A percentile compares a stretch with the other conserved stretches of the same genome.
Conservation (phyloP, 2,797 vertebrate genomes). For the Crax fasciolata region DNA sequence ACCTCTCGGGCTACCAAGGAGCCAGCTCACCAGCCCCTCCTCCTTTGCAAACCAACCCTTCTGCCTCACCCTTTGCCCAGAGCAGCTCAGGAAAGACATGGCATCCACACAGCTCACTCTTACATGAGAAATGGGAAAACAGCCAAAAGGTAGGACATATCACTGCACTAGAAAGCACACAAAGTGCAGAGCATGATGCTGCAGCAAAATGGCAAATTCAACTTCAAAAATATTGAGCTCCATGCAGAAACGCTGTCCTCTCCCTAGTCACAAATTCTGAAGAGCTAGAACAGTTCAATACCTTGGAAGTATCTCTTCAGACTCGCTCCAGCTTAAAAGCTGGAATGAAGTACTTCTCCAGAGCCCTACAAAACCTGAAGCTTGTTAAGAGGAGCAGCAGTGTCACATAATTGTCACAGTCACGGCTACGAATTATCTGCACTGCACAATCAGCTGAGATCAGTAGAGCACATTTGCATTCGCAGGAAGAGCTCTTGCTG, state of each 20-base stretch:
- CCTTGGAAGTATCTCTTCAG: not conserved
- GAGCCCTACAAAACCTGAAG: not conserved
- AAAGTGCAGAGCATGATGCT: not conserved
- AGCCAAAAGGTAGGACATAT: not conserved
- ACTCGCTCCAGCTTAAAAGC: not conserved
- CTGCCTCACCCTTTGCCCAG: not conserved
- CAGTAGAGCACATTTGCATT: not conserved
- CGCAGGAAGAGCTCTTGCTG: not conserved
- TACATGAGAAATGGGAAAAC: not conserved
- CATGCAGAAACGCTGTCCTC: too few relatives aligned
- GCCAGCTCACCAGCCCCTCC: not conserved
- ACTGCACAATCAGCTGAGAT: not conserved
- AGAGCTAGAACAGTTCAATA: not conserved
- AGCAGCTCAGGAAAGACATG: not conserved
- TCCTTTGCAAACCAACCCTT: not conserved
- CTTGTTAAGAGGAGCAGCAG: not conserved
- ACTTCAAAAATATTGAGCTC: not conserved
- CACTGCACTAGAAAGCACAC: not conserved
- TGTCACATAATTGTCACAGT: not conserved
- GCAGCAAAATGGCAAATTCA: not conserved
- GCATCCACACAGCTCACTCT: not conserved
- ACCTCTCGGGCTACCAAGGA: not conserved
- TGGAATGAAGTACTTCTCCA: not conserved
- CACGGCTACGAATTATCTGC: accelerated
- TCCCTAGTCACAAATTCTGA: not conserved